Evolutionary conservation across 1,140 invertebrate species (phyloP).

Genomic region (Mactra quadrangularis): DNA sequence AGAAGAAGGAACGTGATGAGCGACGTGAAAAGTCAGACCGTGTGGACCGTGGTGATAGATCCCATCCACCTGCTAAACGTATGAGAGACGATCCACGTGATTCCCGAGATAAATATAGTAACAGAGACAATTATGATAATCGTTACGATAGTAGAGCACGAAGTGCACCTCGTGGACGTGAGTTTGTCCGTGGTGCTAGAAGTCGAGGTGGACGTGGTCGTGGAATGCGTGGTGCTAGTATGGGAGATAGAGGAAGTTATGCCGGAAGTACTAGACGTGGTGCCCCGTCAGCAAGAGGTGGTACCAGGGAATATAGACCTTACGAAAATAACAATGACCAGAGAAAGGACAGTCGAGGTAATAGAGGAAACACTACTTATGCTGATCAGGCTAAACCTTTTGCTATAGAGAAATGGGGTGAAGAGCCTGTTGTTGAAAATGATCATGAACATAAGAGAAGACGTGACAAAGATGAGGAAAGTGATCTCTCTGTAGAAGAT

Average conservation of each 20-base stretch:
- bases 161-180: slow-evolving; percentile 76
- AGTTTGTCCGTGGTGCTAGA: slow-evolving; percentile 79
- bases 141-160: slow-evolving; percentile 67
- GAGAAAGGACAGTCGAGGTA: slow-evolving; percentile 57
- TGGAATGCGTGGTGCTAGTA: slow-evolving; percentile 66
- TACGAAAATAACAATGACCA: slow-evolving; percentile 64
- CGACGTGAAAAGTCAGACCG: slow-evolving; percentile 55
- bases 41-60: slow-evolving; percentile 53
- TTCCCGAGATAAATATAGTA: slow-evolving; percentile 59
- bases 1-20: slow-evolving; percentile 61
- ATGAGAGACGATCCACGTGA: slow-evolving; percentile 50
- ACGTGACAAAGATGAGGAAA: slow-evolving; percentile 79
- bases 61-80: slow-evolving; percentile 54
- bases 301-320: slow-evolving; percentile 71
- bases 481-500: slow-evolving; percentile 81
- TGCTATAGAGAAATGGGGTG: slow-evolving; percentile 60
- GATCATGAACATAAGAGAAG: slow-evolving; percentile 66
- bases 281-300: slow-evolving; percentile 56
- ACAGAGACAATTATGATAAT: slow-evolving; percentile 46
- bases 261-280: slow-evolving; percentile 63
- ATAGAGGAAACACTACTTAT: slow-evolving; percentile 53
- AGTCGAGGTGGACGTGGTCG: slow-evolving; percentile 68
- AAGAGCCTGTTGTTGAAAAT: slow-evolving; percentile 69
- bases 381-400: slow-evolving; percentile 55
- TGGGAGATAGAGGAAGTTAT: slow-evolving; percentile 62